Percentiles rank a stretch among this genome's conserved stretches.
Conservation (phyloP, 2,113 vertebrate genomes). For the Elgaria multicarinata region DNA sequence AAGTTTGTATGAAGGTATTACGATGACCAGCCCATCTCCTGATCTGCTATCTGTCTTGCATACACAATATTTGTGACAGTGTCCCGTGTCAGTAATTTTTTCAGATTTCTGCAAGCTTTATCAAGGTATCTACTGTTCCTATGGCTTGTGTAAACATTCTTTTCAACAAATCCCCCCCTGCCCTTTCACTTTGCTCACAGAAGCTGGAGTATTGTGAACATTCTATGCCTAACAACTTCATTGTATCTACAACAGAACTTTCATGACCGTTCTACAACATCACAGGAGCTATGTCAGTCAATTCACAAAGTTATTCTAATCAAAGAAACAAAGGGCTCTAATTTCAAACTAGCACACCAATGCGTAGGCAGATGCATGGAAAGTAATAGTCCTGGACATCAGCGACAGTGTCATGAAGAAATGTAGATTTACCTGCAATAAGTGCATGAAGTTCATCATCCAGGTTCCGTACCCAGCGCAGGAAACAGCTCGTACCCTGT, state of each 20-base stretch:
- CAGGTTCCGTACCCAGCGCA: constrained; percentile 94
- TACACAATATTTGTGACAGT: not conserved
- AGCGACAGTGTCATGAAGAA: not conserved
- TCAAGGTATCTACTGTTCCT: not conserved
- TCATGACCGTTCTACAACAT: not conserved
- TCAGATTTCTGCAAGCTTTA: too few species aligned
- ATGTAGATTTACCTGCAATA: constrained; percentile 86
- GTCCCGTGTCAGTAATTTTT: not conserved
- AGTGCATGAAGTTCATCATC: constrained; percentile 97
- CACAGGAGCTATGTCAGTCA: not conserved
- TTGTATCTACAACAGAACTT: not conserved
- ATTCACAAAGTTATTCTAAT: not conserved
- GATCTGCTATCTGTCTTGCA: not conserved
- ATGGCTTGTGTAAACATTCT: not conserved
- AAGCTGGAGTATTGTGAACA: not conserved
- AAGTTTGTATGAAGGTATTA: not conserved
- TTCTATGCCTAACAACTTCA: not conserved
- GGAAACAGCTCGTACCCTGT: constrained; percentile 94
- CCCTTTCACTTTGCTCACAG: not conserved
- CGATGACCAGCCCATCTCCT: not conserved
- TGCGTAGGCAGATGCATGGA: not conserved
- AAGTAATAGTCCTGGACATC: not conserved
- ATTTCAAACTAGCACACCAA: not conserved
- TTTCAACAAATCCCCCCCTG: not conserved
- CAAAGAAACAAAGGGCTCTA: not conserved